phyloP scores from a whole-genome alignment of 2,797 vertebrate genomes.

The Aplochiton taeniatus region DNA sequence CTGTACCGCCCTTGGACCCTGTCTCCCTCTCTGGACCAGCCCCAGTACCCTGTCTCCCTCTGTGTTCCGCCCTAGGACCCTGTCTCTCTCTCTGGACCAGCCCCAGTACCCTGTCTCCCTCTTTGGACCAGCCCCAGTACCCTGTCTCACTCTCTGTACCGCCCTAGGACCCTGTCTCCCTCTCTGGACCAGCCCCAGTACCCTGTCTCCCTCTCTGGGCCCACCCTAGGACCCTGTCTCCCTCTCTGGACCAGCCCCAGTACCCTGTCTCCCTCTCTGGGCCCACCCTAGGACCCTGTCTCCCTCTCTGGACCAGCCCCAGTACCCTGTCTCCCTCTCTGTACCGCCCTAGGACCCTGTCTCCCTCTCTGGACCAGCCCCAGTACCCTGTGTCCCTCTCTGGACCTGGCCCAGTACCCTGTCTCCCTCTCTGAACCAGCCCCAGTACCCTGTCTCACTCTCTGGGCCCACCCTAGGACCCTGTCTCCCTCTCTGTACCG shows the following conservation, averaged over 20 bases:
- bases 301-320: conserved; percentile 50
- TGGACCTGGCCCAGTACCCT: too few relatives aligned
- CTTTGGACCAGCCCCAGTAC: conserved; percentile 51
- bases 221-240: too few relatives aligned
- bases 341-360: too few relatives aligned
- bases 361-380: conserved; percentile 49
- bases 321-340: conserved; percentile 55
- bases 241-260: conserved; percentile 50
- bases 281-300: too few relatives aligned
- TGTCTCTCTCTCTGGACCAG: conserved; percentile 45
- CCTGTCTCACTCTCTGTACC: too few relatives aligned
- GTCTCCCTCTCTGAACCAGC: conserved; percentile 45
- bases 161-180: too few relatives aligned
- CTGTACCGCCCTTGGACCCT: too few relatives aligned
- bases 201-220: too few relatives aligned
- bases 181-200: conserved; percentile 49
- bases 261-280: conserved; percentile 58
- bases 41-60: conserved; percentile 56
- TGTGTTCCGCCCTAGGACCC: too few relatives aligned
- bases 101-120: conserved; percentile 52
- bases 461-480: too few relatives aligned
- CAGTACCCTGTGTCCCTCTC: conserved; percentile 55
- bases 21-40: conserved; percentile 45
- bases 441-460: conserved; percentile 56
- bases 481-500: conserved; percentile 45